Base-by-base conservation (phyloP, 2,888 invertebrate species). In the Apeira syringaria region DNA sequence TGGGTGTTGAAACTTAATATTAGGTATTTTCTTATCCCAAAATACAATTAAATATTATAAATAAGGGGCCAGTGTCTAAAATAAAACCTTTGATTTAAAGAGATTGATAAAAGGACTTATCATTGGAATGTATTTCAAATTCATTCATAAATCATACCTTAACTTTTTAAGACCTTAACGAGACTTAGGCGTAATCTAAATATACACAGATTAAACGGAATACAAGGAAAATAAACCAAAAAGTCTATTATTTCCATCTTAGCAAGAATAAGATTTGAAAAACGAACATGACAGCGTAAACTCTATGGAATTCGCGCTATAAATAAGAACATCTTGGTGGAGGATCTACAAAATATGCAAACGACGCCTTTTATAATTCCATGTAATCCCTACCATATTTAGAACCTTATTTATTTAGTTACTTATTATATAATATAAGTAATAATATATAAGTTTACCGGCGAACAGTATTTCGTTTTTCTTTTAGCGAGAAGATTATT, bases 311-410 rank as follows among this genome's bases (percentile, higher is more conserved):
- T 60, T 61, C 47, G 8, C 28, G 49, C 56, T 56, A 66, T 68
- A 68, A 68, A 68, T 63, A 54, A 52, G 54, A 54, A 63, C 73
- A 65, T 69, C 61, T 57, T 61, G 59, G 53, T 53, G 54, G 57
- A 63, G 57, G 64, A 64, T 74, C 71, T 64, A 64, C 64, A 60
- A 69, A 69, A 76, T 72, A 68, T 69, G 73, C 63, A 47, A 62
- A 64, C 64, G 58, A 64, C 61, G 50, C 57, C 8, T 24, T 59
- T 50, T 41, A 50, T 67, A 61, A 67, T 67, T 61, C 53, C 53
- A 52, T 56, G 56, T 51, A 50, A 47, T 35, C 18, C 10, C 22
- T 31, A 28, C 18, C 33, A 20, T 45, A 40, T 43, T 43, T 36
- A 47, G 40, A 30, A 39, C 42, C 15, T 42, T 47, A 39, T 39